Evolutionary conservation across 2,113 vertebrate species (phyloP), one percentile per base, ranked within the genome.

Genomic region (Puntigrus tetrazona): DNA sequence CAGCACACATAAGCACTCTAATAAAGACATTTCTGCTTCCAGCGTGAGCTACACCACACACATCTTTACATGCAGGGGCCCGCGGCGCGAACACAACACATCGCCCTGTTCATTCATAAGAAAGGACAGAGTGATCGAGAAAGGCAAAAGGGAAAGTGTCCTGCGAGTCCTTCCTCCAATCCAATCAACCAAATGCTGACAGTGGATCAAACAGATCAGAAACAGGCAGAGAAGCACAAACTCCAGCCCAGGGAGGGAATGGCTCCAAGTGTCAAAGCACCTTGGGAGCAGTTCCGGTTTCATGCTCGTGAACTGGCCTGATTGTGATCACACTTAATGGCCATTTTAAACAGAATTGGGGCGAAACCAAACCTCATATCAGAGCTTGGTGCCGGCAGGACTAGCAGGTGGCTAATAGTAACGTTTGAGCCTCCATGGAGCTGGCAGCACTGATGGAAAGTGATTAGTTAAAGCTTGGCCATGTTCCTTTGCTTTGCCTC

Each of bases 381-480:
- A 5, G 38, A 61, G 57, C 6, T 34, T 67, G 61, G 43, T 81
- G 78, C 78, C 41, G 41, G 59, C 61, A 41, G 34, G 77, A n/a
- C 77, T 78, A 36, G 77, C 72, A 84, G 74, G 83, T 84, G 82
- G 75, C 73, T 67, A 67, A 81, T 50, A 67, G 78, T 47, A 81
- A 67, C 25, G 41, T 81, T 55, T 52, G 38, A 45, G 57, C 47
- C 29, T 69, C 22, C 61, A 38, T 79, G 41, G 59, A 43, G 77
- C 29, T 85, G 82, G 82, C 41, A 85, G 55, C 59, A 43, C 3
- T 22, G 20, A 63, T 81, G 86, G 83, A 87, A 81, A 84, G 78
- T 78, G 82, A 87, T 84, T 81, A 84, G 82, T 84, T 43, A 70
- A 75, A 81, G 50, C 72, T 61, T 87, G 82, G 82, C 82, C 47